phyloP scores from a whole-genome alignment of 2,113 vertebrate genomes.

The Amphiprion ocellaris region DNA sequence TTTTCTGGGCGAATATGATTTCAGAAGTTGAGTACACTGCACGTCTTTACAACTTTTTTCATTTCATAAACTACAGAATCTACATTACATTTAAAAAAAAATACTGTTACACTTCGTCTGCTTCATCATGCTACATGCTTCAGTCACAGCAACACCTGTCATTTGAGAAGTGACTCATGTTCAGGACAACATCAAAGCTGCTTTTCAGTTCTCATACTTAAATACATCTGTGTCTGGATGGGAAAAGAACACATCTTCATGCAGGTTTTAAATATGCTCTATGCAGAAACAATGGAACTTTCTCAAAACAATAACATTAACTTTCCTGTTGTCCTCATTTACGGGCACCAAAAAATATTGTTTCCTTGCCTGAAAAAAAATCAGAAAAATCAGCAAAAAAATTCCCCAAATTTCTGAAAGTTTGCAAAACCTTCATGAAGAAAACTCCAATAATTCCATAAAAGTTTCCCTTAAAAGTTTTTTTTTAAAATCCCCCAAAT shows the following conservation, averaged over 20 bases:
- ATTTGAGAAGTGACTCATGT: slow-evolving; percentile 23
- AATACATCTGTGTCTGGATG: not conserved
- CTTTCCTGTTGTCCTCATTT: too few relatives aligned
- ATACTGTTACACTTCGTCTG: not conserved
- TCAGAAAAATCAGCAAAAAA: too few relatives aligned
- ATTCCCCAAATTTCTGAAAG: too few relatives aligned
- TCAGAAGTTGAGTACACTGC: not conserved
- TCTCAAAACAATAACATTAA: too few relatives aligned
- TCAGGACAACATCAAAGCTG: slow-evolving; percentile 24
- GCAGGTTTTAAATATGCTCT: not conserved
- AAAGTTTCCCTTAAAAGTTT: too few relatives aligned
- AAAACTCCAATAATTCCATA: too few relatives aligned
- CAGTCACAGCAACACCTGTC: slow-evolving; percentile 18
- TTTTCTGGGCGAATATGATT: not conserved
- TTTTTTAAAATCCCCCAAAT: too few relatives aligned
- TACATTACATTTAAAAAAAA: not conserved
- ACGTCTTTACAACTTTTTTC: too few relatives aligned
- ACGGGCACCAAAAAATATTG: too few relatives aligned
- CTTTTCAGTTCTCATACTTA: not conserved
- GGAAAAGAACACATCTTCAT: not conserved
- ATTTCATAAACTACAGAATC: not conserved
- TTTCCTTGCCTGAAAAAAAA: too few relatives aligned
- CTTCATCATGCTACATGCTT: not conserved
- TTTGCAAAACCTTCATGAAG: too few relatives aligned
- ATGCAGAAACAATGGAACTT: not conserved